Base-by-base conservation (phyloP, 2,797 vertebrate genomes). In the Takifugu rubripes region DNA sequence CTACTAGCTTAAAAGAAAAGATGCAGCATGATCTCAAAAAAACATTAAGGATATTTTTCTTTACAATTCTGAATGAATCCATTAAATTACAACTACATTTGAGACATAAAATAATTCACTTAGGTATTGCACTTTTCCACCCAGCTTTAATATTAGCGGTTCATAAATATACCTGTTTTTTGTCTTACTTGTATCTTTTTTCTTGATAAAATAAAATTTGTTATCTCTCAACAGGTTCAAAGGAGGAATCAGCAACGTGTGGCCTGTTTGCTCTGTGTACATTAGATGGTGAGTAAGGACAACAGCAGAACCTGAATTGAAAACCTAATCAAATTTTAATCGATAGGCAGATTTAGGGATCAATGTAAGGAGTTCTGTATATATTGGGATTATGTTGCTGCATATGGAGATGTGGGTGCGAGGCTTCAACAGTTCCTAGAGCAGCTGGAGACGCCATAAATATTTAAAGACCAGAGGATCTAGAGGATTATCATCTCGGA, bases 221-320 rank as follows among this genome's bases (percentile, higher is more conserved):
- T 14, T 58, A 47, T 44, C 60, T 29, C 27, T 55, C 29, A 56
- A 25, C 58, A 98, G 96, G 94, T 5, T 83, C 88, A 16, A 87
- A 85, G 59, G 79, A 87, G 31, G 92, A 94, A 46, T 91, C 83
- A 0, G 84, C 82, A 10, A 93, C 87, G 76, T 92, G 94, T 1
- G 94, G 95, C 44, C 92, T 99, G 50, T 98, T 99, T 78, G 96
- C 97, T 27, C 93, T 99, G 54, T 99, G 96, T 66, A 99, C 97
- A 25, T 84, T 98, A 70, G 97, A 98, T 61, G 96, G 97, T 98
- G 70, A 94, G 94, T 72, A 16, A 7, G 8, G 0, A 8, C 44
- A n/a, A 9, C 44, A 21, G n/a, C 43, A 45, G 43, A 45, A 17
- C 15, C 15, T n/a, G 16, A 21, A 7, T 17, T 11, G 24, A 17